A percentile compares a stretch with the other conserved stretches of the same genome.
Conservation (phyloP, 2,888 invertebrate genomes). For the Protophormia terraenovae region DNA sequence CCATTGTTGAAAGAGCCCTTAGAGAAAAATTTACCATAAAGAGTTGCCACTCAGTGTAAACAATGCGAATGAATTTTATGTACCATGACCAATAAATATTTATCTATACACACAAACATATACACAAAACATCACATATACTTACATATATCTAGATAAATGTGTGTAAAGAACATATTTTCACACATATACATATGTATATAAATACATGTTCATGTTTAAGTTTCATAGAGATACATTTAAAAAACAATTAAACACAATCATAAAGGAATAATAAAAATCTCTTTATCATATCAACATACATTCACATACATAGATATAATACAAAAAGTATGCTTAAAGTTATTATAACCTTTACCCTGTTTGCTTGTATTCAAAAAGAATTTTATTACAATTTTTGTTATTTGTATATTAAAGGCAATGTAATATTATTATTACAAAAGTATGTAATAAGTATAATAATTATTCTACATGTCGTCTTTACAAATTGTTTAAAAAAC, state of each 20-base stretch:
- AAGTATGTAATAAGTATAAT: too few species aligned
- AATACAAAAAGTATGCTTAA: not conserved
- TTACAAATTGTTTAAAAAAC: not conserved
- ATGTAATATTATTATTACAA: too few species aligned
- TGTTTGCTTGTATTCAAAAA: too few species aligned
- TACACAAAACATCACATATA: not conserved
- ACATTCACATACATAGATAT: too few species aligned
- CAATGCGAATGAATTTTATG: slow-evolving; percentile 37
- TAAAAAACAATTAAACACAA: slow-evolving; percentile 36
- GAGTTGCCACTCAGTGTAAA: slow-evolving; percentile 24
- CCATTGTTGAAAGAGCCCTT: slow-evolving; percentile 37
- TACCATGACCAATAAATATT: slow-evolving; percentile 34
- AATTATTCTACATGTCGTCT: not conserved
- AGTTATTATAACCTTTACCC: not conserved
- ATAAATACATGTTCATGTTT: not conserved
- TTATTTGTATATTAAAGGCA: too few species aligned
- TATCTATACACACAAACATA: not conserved
- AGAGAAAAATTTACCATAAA: slow-evolving; percentile 50
- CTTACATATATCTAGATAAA: not conserved
- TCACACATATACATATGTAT: not conserved
- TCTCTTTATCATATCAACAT: not conserved
- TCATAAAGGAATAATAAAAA: slow-evolving; percentile 8
- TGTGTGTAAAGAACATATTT: too few species aligned
- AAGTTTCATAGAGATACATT: slow-evolving; percentile 1
- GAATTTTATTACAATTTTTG: too few species aligned